A percentile compares a stretch with the other conserved stretches of the same genome.
These are phyloP conservation scores for Brachyhypopomus gauderio DNA, from an alignment of 2,113 vertebrate genomes.

Conservation along the genomic window DNA sequence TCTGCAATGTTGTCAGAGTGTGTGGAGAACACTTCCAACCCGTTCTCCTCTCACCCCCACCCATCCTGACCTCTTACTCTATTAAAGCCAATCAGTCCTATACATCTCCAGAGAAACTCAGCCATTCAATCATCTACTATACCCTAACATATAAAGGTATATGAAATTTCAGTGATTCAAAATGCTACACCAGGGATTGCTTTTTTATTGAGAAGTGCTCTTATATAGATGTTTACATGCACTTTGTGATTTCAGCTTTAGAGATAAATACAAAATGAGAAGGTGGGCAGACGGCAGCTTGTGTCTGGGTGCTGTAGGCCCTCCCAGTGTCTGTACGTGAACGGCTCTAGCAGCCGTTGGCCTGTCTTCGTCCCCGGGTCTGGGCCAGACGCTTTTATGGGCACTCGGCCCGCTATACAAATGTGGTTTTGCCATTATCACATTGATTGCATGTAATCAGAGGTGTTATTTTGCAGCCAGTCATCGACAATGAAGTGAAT, in stretches of 20 bases:
- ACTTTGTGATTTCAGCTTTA: not conserved
- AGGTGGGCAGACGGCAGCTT: too few species aligned
- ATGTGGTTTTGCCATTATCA: conserved; percentile 84
- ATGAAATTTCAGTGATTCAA: too few species aligned
- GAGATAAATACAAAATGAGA: too few species aligned
- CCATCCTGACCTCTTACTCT: not conserved
- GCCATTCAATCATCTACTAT: conserved; percentile 16
- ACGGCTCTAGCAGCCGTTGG: conserved; percentile 26
- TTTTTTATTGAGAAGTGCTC: too few species aligned
- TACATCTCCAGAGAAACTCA: conserved; percentile 46
- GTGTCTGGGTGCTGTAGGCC: not conserved
- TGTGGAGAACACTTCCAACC: not conserved
- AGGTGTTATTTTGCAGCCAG: conserved; percentile 81
- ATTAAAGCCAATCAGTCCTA: not conserved
- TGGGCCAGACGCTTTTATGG: conserved; percentile 60
- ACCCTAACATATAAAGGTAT: not conserved
- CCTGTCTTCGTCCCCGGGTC: conserved; percentile 18
- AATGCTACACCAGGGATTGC: too few species aligned
- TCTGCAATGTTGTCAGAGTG: conserved; percentile 37
- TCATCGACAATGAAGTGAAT: conserved; percentile 87
- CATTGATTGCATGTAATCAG: conserved; percentile 85
- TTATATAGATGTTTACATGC: too few species aligned
- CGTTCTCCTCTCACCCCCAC: not conserved
- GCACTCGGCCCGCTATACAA: conserved; percentile 76
- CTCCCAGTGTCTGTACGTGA: not conserved